Conservation (phyloP, 2,113 vertebrate genomes). For the Myocastor coypus region DNA sequence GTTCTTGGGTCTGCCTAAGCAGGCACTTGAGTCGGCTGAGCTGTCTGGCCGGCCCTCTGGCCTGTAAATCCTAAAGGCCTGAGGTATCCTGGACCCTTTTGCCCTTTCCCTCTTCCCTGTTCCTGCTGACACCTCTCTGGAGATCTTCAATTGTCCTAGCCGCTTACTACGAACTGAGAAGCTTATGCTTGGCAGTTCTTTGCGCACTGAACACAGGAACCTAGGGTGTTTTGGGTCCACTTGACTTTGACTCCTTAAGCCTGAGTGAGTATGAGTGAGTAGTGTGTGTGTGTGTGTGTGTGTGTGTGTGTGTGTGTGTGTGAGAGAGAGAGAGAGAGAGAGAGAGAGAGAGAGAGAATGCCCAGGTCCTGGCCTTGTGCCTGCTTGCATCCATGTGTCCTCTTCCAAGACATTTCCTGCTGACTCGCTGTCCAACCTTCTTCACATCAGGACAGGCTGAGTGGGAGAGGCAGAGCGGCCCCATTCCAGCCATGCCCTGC, state of each 20-base stretch:
- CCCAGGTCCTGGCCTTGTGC: not conserved
- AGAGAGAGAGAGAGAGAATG: not conserved
- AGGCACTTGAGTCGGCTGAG: no score
- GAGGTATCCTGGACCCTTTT: not conserved
- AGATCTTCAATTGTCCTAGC: not conserved
- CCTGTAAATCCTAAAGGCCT: no score
- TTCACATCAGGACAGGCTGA: not conserved
- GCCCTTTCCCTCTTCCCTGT: not conserved
- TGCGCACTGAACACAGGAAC: not conserved
- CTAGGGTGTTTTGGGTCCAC: not conserved
- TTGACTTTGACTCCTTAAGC: not conserved
- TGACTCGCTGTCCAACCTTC: not conserved
- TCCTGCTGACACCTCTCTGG: not conserved
- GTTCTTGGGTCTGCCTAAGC: no score
- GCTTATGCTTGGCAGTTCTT: not conserved
- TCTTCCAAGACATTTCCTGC: constrained; percentile 51
- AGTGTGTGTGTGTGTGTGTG: not conserved
- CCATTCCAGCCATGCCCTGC: rapidly evolving
- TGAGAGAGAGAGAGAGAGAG: no score
- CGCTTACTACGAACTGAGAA: not conserved
- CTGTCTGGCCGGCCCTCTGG: not conserved
- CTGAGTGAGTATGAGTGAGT: not conserved
- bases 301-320: no score
- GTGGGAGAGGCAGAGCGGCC: not conserved
- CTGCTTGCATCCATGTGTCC: not conserved